phyloP scores from a whole-genome alignment of 2,888 invertebrate species.

The Lasioglossum oenotherae region DNA sequence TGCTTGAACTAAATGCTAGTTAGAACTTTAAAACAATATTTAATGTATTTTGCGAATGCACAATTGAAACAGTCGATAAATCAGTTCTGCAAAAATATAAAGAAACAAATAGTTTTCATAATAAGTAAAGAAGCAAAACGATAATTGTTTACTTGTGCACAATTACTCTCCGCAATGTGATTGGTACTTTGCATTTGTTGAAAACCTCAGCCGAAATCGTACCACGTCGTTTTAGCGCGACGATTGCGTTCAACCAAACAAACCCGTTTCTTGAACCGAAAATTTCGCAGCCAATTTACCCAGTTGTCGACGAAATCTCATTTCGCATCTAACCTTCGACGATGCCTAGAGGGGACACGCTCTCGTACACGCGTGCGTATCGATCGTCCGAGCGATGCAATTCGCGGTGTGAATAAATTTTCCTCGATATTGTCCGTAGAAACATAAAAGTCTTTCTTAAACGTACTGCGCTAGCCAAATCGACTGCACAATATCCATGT shows the following conservation, averaged over 20 bases:
- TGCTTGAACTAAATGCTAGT: no score
- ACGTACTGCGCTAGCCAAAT: conserved; percentile 54
- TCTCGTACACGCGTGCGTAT: conserved; percentile 39
- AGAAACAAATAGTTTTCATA: no score
- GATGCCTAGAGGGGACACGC: background rate
- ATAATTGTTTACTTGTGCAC: no score
- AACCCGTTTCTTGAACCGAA: background rate
- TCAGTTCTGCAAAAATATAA: background rate
- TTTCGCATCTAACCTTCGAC: conserved; percentile 34
- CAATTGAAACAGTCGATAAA: no score
- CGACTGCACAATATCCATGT: conserved; percentile 47
- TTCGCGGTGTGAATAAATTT: conserved; percentile 54
- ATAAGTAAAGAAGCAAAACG: background rate
- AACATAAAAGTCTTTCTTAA: conserved; percentile 60
- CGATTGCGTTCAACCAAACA: background rate
- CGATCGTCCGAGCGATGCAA: conserved; percentile 48
- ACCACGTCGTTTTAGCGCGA: background rate
- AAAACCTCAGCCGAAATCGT: background rate
- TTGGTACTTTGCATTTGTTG: background rate
- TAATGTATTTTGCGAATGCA: no score
- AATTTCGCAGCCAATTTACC: conserved; percentile 16
- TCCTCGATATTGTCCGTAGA: conserved; percentile 47
- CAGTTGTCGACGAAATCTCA: conserved; percentile 18
- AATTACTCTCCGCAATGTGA: background rate
- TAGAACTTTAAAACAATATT: no score